Evolutionary conservation across 1,140 invertebrate genomes (phyloP), one percentile per base, ranked within the genome.

Genomic region (Drosophila burlai): DNA sequence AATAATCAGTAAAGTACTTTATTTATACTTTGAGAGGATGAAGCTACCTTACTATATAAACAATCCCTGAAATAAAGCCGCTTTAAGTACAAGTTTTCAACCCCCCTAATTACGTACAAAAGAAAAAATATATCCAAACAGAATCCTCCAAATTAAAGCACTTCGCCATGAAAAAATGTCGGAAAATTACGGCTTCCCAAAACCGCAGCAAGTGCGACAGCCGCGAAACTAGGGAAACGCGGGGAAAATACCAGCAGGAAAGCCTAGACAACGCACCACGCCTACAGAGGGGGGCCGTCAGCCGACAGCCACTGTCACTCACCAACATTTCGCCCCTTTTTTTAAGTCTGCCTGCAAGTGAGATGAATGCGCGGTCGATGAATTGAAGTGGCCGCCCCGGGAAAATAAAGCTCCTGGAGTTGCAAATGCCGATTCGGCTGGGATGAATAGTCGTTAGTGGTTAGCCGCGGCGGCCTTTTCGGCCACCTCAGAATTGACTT

Each of bases 401-500:
- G 58, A 67, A 69, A 84, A 84, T 77, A 54, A 77, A 85, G 73
- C 73, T 49, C 38, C 45, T 38, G 26, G n/a, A 57, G 34, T 38
- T 40, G 42, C 40, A 57, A 62, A 64, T 58, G 40, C 63, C 74
- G 64, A 85, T 85, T 78, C 73, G 40, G 47, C 16, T n/a, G 67
- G 63, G 42, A 66, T 52, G 68, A 80, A 73, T 72, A 21, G 24
- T 73, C 46, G 15, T 31, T 59, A 49, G 36, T 49, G 62, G 72
- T 52, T 63, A 50, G 57, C 38, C 59, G 61, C 71, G 55, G 77
- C 57, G 60, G 55, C 46, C 24, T 64, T 59, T 80, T 72, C 16
- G 38, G 29, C n/a, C 67, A 74, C 81, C 81, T 77, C 82, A 49
- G 60, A 69, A 77, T 73, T 78, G 81, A 84, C 81, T 84, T 78